These are phyloP conservation scores for Tinea semifulvella DNA, from an alignment of 2,888 invertebrate species.

Conservation along the genomic window DNA sequence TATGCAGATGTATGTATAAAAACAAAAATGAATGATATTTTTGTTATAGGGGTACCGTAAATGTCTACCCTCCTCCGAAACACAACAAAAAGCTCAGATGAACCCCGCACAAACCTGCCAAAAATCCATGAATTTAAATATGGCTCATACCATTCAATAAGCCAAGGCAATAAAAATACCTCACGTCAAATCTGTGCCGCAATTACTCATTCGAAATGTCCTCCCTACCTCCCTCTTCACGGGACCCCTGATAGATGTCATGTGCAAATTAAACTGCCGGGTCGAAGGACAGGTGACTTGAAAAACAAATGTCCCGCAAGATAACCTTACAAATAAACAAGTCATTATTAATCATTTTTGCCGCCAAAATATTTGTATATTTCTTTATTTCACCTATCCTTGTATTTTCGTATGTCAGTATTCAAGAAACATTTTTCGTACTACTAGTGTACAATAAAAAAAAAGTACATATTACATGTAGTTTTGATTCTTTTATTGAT, in stretches of 20 bases:
- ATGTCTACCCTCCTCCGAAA: too few relatives aligned
- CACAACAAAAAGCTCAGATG: background rate
- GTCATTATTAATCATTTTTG: constrained; percentile 1
- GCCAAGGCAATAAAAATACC: constrained; percentile 54
- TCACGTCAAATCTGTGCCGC: constrained; percentile 51
- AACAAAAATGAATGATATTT: too few relatives aligned
- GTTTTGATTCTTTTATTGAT: too few relatives aligned
- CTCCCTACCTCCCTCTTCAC: constrained; percentile 21
- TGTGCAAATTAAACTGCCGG: constrained; percentile 26
- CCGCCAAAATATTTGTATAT: background rate
- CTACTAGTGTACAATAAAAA: too few relatives aligned
- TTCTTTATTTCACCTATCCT: too few relatives aligned
- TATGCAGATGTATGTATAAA: too few relatives aligned
- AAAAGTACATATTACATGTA: too few relatives aligned
- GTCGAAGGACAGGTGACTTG: constrained; percentile 12
- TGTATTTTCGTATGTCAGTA: too few relatives aligned
- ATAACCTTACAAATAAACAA: constrained; percentile 5
- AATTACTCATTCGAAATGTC: constrained; percentile 57
- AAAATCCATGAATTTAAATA: constrained; percentile 7
- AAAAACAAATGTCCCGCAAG: constrained; percentile 2
- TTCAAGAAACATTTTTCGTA: too few relatives aligned
- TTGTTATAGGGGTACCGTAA: too few relatives aligned
- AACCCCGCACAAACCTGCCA: background rate
- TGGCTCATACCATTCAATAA: constrained; percentile 26
- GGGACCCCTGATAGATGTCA: constrained; percentile 14